Percentiles rank a stretch among this genome's conserved stretches.
Evolutionary conservation across 2,113 vertebrate genomes (phyloP).

Genomic region (Phalacrocorax brasilianus): DNA sequence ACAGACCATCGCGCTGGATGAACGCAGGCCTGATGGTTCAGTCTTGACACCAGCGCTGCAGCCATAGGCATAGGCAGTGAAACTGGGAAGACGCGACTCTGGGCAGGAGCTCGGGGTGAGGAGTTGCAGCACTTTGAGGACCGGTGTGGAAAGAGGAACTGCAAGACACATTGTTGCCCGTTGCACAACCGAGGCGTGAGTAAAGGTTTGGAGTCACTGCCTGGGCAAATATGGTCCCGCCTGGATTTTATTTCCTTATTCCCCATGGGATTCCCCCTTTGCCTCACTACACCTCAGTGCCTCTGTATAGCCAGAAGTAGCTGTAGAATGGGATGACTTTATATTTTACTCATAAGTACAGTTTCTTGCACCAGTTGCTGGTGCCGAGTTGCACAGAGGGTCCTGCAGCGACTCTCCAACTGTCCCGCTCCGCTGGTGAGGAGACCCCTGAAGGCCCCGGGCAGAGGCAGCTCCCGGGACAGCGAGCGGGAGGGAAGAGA

Average conservation of each 20-base stretch:
- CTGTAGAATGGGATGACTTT: neutral
- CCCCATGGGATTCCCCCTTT: neutral
- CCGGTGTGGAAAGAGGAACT: neutral
- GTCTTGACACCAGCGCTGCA: neutral
- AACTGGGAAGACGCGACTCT: neutral
- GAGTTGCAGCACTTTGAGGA: neutral
- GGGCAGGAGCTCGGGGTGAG: neutral
- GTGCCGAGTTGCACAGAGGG: neutral
- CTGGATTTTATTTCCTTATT: neutral
- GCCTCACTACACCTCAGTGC: neutral
- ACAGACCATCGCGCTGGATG: rapidly evolving
- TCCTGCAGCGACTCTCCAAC: rapidly evolving
- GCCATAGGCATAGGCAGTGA: neutral
- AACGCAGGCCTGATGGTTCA: rapidly evolving
- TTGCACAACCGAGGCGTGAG: neutral
- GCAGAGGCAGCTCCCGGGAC: no score
- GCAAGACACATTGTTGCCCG: neutral
- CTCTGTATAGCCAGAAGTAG: neutral
- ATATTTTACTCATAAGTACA: neutral
- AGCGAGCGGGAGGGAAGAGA: neutral
- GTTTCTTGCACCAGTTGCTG: neutral
- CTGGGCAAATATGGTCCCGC: neutral
- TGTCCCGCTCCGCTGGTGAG: rapidly evolving
- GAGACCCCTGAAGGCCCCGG: no score
- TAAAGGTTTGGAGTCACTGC: neutral